These are phyloP conservation scores for Phocoena sinus DNA, from an alignment of 2,113 vertebrate species.

Conservation along the genomic window DNA sequence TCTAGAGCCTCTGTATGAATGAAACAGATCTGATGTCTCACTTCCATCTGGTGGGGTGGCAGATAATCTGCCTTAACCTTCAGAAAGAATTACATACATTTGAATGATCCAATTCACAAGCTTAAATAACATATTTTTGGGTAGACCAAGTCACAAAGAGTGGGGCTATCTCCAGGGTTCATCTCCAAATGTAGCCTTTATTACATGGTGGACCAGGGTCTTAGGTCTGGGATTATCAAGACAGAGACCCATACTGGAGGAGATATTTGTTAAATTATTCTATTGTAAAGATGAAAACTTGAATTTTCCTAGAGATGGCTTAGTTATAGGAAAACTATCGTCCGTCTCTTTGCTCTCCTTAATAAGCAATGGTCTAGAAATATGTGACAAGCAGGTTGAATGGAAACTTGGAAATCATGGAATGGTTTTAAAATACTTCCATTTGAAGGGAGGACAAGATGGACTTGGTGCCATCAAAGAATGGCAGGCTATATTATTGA, in stretches of 20 bases:
- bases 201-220: background rate
- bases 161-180: background rate
- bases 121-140: background rate
- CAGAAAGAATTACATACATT: background rate
- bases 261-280: background rate
- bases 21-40: background rate
- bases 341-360: background rate
- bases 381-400: background rate
- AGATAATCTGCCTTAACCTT: background rate
- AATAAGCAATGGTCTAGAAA: background rate
- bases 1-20: background rate
- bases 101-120: background rate
- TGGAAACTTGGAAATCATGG: background rate
- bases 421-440: background rate
- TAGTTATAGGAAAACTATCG: background rate
- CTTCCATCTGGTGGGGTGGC: background rate
- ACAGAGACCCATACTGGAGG: background rate
- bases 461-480: background rate
- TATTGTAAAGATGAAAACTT: background rate
- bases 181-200: background rate
- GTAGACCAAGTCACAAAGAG: background rate
- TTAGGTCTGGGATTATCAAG: background rate
- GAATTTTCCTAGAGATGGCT: background rate
- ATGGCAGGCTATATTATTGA: background rate
- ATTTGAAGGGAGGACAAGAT: background rate